Evolutionary conservation across 2,888 invertebrate species (phyloP).

Genomic region (Troglohyphantes excavatus): DNA sequence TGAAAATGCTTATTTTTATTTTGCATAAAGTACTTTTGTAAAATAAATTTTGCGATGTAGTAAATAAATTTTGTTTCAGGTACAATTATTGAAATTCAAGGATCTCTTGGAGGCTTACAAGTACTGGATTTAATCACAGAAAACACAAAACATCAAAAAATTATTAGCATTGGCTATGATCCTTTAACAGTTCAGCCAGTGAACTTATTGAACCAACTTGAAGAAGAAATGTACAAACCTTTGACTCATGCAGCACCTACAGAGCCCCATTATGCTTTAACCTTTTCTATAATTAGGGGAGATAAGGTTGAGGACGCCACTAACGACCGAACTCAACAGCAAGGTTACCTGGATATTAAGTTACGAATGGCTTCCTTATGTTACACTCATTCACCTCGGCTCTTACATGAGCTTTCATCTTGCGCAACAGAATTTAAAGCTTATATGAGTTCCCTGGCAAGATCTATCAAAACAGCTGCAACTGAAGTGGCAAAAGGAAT

Average conservation of each 20-base stretch:
- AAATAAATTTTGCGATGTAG: not conserved
- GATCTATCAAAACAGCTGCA: slow-evolving; percentile 93
- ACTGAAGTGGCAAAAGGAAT: slow-evolving; percentile 96
- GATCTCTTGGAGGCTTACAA: slow-evolving; percentile 95
- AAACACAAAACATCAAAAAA: slow-evolving; percentile 91
- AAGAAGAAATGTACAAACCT: slow-evolving; percentile 83
- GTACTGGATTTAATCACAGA: slow-evolving; percentile 88
- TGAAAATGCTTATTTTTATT: no score
- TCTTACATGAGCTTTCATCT: slow-evolving; percentile 92
- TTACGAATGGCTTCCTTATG: slow-evolving; percentile 93
- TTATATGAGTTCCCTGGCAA: slow-evolving; percentile 91
- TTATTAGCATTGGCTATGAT: slow-evolving; percentile 92
- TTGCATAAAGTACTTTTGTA: not conserved
- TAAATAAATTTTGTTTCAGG: slow-evolving; percentile 82
- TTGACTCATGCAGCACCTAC: slow-evolving; percentile 81
- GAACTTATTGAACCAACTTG: slow-evolving; percentile 81
- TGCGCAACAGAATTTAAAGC: slow-evolving; percentile 95
- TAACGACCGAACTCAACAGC: slow-evolving; percentile 17
- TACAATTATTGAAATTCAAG: slow-evolving; percentile 87
- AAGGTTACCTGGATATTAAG: slow-evolving; percentile 81
- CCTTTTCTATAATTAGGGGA: slow-evolving; percentile 83
- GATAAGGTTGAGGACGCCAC: slow-evolving; percentile 9
- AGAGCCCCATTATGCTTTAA: slow-evolving; percentile 84
- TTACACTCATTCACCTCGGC: slow-evolving; percentile 95
- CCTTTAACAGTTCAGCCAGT: slow-evolving; percentile 83